Conservation (phyloP, 2,888 invertebrate genomes). For the Drosophila eohydei region DNA sequence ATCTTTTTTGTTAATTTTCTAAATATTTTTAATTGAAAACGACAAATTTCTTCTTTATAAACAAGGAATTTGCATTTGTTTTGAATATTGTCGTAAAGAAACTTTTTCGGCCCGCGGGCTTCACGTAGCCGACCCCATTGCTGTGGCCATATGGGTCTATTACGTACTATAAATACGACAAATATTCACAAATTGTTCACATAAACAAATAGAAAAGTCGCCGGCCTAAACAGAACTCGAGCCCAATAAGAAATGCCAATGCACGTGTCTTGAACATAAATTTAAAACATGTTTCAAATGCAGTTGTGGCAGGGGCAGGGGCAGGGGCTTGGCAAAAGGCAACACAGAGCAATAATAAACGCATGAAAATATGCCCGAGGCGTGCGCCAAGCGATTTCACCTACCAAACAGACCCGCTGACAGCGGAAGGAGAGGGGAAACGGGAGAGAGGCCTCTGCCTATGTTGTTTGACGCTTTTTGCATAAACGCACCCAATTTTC, state of each 20-base stretch:
- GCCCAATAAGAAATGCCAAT: constrained; percentile 67
- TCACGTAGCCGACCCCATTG: constrained; percentile 3
- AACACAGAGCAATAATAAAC: constrained; percentile 68
- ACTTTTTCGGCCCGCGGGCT: background rate
- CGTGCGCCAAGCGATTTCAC: constrained; percentile 81
- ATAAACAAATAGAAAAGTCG: constrained; percentile 72
- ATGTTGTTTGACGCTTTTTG: constrained; percentile 72
- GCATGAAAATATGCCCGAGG: constrained; percentile 78
- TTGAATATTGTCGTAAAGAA: background rate
- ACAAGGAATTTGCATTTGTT: no score
- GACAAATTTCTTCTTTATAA: no score
- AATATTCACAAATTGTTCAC: constrained; percentile 67
- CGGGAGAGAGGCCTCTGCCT: constrained; percentile 25
- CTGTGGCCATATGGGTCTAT: constrained; percentile 21
- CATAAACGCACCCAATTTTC: constrained; percentile 78
- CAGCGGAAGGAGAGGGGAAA: background rate
- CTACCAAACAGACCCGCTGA: constrained; percentile 33
- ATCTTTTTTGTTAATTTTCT: no score
- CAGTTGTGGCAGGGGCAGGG: constrained; percentile 31
- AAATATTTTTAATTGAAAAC: no score
- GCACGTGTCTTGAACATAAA: constrained; percentile 78
- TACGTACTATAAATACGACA: constrained; percentile 71
- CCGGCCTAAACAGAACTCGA: constrained; percentile 56
- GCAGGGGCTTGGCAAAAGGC: background rate
- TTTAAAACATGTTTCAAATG: constrained; percentile 80